These are phyloP conservation scores for Rousettus madagascariensis DNA, from an alignment of 2,797 vertebrate genomes.

Conservation along the genomic window DNA sequence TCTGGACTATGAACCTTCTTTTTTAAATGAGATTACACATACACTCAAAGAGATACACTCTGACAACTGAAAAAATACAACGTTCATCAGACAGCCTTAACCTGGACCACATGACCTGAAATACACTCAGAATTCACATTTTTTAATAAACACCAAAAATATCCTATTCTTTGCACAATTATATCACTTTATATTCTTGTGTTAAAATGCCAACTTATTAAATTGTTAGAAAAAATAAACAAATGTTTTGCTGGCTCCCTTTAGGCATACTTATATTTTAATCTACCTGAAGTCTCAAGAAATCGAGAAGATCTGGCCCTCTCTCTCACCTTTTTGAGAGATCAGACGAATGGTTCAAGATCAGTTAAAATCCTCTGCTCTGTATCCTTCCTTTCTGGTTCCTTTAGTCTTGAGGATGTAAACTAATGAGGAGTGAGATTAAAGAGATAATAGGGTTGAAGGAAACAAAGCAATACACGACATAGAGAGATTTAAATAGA, in stretches of 20 bases:
- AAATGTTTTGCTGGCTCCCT: neutral
- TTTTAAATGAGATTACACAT: neutral
- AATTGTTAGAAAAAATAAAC: neutral
- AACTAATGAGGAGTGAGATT: constrained; percentile 12
- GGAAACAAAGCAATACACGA: neutral
- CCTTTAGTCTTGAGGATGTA: neutral
- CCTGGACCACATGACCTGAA: neutral
- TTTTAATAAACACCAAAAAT: neutral
- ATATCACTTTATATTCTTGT: neutral
- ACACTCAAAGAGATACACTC: neutral
- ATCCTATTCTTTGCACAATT: neutral
- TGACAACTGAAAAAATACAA: neutral
- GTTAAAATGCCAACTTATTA: neutral
- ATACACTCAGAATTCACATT: neutral
- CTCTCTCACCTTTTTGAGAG: neutral
- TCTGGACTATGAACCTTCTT: neutral
- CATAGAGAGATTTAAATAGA: constrained; percentile 1
- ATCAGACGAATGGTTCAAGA: neutral
- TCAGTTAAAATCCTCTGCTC: neutral
- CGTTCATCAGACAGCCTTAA: neutral
- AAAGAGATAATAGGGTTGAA: neutral
- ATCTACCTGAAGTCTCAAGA: neutral
- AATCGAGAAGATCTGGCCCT: neutral
- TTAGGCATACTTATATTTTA: constrained; percentile 8
- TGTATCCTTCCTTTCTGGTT: neutral